Conservation (phyloP, 2,888 invertebrate species). For the Pseudococcus jackbeardsleyi region DNA sequence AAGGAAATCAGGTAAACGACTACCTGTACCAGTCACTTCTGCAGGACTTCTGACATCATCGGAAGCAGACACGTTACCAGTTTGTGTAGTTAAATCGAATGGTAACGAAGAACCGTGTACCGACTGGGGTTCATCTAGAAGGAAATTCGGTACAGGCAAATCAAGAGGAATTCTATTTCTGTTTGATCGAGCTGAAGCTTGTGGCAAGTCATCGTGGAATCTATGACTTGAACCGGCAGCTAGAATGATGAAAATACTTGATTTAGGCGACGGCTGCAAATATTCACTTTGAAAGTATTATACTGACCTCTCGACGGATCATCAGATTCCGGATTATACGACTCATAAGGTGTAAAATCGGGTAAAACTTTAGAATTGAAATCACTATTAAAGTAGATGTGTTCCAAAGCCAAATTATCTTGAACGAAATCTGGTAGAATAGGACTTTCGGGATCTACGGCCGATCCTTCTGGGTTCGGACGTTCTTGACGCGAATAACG, state of each 20-base stretch:
- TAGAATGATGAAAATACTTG: background rate
- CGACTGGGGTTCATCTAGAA: background rate
- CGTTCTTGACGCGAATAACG: constrained; percentile 59
- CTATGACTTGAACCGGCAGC: background rate
- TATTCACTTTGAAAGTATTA: background rate
- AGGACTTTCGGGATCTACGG: constrained; percentile 56
- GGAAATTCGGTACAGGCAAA: constrained; percentile 55
- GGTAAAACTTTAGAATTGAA: constrained; percentile 71
- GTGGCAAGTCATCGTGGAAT: background rate
- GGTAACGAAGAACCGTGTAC: constrained; percentile 31
- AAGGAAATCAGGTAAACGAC: constrained; percentile 77
- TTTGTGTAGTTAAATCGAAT: constrained; percentile 58
- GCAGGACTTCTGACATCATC: constrained; percentile 30
- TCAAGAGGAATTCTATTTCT: constrained; percentile 57
- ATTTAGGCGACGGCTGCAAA: background rate
- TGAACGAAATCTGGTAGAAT: constrained; percentile 85
- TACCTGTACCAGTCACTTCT: constrained; percentile 19
- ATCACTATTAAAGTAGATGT: constrained; percentile 76
- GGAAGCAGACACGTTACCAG: background rate
- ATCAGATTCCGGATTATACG: background rate
- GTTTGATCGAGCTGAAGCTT: constrained; percentile 6
- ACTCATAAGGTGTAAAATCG: constrained; percentile 69
- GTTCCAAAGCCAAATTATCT: constrained; percentile 87
- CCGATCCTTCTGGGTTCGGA: constrained; percentile 44
- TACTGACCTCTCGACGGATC: background rate